Conservation (phyloP, 2,113 vertebrate species). For the Salvelinus sp. region DNA sequence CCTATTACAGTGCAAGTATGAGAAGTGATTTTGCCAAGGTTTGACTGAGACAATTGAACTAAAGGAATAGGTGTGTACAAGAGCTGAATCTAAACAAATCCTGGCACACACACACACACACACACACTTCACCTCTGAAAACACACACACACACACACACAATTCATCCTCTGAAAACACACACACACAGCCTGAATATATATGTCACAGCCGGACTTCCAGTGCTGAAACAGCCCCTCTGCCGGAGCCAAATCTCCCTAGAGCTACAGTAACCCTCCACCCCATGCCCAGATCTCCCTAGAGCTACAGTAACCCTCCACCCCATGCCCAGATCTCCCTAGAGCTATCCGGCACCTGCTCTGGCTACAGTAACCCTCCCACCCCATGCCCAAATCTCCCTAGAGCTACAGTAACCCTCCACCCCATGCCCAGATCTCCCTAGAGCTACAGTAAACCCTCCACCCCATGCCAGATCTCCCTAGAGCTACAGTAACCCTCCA, state of each 20-base stretch:
- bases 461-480: conserved; percentile 6
- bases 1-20: too few species aligned
- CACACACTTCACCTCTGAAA: neutral
- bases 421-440: conserved; percentile 12
- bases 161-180: neutral
- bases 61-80: neutral
- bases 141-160: neutral
- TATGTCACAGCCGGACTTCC: neutral
- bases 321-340: conserved; percentile 14
- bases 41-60: neutral
- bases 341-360: too few species aligned
- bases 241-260: conserved; percentile 27
- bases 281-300: conserved; percentile 15
- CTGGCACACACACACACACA: neutral
- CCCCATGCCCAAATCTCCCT: conserved; percentile 13
- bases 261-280: too few species aligned
- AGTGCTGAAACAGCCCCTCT: conserved; percentile 10
- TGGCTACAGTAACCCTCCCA: too few species aligned
- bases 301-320: too few species aligned
- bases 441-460: conserved; percentile 2
- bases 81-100: neutral
- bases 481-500: conserved; percentile 6
- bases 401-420: too few species aligned
- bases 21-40: neutral
- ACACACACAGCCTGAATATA: neutral